Evolutionary conservation across 2,113 vertebrate species (phyloP), one percentile per base, ranked within the genome.

Genomic region (Tenrec ecaudatus): DNA sequence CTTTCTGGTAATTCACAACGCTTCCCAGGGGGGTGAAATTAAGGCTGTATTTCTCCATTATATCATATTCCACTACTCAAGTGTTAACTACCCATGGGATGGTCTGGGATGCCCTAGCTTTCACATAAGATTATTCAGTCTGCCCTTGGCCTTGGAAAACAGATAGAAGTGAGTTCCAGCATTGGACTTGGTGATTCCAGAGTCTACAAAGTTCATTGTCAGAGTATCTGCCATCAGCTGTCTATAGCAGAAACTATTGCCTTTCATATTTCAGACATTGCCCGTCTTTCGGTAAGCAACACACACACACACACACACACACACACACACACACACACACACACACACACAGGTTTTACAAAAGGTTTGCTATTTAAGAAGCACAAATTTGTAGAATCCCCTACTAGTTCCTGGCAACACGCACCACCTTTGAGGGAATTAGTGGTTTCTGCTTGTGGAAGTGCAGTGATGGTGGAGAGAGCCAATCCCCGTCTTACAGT

Each of bases 101-200:
- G 92, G 94, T 92, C 96, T 96, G 96, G 93, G 86, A 95, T 92
- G 71, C 25, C 60, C 22, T 25, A 33, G 22, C 77, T 96, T 97
- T 92, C 94, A 93, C 68, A 90, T 93, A 92, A 96, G 95, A 95
- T 86, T 97, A 93, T 96, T 95, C 90, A 82, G 79, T 86, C 53
- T 96, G 64, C 76, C 78, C 96, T 97, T 90, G 96, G 95, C 78
- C 96, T 97, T 90, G 96, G 95, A 96, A 96, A 97, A 97, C 94
- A 96, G 92, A 69, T 36, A 84, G 62, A 95, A 95, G 73, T 2
- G 93, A 96, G 93, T 97, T 91, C 81, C 82, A 91, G 86, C 83
- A 87, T 81, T 95, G 92, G 86, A 80, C 78, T 62, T 88, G 9
- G 57, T 94, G 89, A 96, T 96, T 96, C 91, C 82, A 92, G 81